Base-by-base conservation (phyloP, 2,888 invertebrate species). In the Idaea aversata region DNA sequence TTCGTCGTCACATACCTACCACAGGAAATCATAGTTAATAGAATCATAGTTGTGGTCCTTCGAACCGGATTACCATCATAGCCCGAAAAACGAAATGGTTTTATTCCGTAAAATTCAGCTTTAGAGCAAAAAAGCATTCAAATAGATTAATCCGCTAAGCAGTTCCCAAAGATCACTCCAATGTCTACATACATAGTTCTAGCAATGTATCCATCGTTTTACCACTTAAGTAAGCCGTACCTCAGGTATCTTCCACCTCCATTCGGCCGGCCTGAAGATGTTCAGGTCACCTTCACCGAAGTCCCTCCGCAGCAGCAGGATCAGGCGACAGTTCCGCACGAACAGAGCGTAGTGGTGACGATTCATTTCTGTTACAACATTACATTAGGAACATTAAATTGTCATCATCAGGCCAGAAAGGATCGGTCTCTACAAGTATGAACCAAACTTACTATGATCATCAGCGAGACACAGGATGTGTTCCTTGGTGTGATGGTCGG, bases 331-430 rank as follows among this genome's bases (percentile, higher is more conserved):
- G 93, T 99, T 99, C 75, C 99, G 96, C 3, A 99, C 96, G 93
- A 99, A 99, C 76, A 99, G 92, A 1, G 99, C 98, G 93, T 99
- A 99, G 93, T 99, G 99, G 91, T 99, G 99, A 4, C 99, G 96
- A 93, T 99, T 99, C 98, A 99, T 99, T 93, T 98, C 98, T 98
- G 93, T 1, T 59, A 57, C 13, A 62, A 25, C 5, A 47, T 47
- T 7, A 36, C 36, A 36, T 36, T 7, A 13, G 47, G 47, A 25
- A 25, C 25, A 25, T 25, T 25, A 25, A 47, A 2, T 4, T 47
- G 2, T 4, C 10, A 47, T 25, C 5, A 47, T 4, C 36, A 7
- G 13, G 3, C 10, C 7, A 10, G 47, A 10, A 4, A 47, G 36
- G 5, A 36, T 36, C 4, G 10, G 47, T 10, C 13, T 13, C 47